Evolutionary conservation across 2,797 vertebrate genomes (phyloP).

Genomic region (Macrochelys suwanniensis): DNA sequence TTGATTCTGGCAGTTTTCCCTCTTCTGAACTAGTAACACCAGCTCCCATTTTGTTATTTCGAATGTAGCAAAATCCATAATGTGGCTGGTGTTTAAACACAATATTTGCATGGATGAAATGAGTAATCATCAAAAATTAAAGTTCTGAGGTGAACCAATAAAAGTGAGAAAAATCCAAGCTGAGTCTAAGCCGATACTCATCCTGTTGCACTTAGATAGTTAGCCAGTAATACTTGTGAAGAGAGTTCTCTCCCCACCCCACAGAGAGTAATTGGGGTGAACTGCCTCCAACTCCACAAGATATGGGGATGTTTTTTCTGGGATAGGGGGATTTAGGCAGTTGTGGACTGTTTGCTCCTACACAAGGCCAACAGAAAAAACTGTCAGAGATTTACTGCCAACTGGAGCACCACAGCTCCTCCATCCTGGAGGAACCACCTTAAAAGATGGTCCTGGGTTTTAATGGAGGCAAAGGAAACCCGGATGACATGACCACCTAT

Average conservation of each 20-base stretch:
- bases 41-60: not conserved
- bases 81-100: constrained; percentile 21
- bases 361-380: not conserved
- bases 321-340: not conserved
- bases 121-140: constrained; percentile 36
- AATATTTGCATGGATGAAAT: not conserved
- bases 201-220: accelerated
- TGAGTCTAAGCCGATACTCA: not conserved
- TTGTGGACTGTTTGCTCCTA: not conserved
- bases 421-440: not conserved
- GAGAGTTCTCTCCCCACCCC: too few relatives aligned
- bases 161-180: not conserved
- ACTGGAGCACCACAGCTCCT: not conserved
- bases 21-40: constrained; percentile 25
- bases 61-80: constrained; percentile 26
- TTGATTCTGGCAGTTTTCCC: constrained; percentile 38
- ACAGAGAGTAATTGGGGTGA: not conserved
- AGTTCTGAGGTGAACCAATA: constrained; percentile 37
- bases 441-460: not conserved
- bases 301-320: not conserved
- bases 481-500: not conserved
- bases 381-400: too few relatives aligned
- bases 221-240: too few relatives aligned
- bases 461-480: not conserved
- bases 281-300: not conserved